These are phyloP conservation scores for Intellagama lesueurii DNA, from an alignment of 2,797 vertebrate species.

Conservation along the genomic window DNA sequence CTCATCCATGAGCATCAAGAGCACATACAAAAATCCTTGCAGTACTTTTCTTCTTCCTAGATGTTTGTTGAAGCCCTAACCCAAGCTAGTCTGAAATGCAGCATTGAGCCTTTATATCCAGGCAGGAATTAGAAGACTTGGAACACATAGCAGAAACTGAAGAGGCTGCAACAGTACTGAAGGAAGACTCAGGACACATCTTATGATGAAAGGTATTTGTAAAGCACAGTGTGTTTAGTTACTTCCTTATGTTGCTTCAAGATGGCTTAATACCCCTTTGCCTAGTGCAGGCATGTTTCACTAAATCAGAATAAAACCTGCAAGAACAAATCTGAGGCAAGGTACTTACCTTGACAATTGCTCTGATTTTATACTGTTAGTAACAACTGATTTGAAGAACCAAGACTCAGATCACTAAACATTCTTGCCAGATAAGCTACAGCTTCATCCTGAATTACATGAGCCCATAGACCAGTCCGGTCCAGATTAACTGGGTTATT, in stretches of 20 bases:
- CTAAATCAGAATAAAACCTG: constrained; percentile 1
- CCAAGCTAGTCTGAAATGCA: not conserved
- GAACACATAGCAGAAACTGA: not conserved
- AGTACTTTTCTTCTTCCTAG: not conserved
- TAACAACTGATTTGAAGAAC: not conserved
- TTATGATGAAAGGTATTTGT: not conserved
- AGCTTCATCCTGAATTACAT: not conserved
- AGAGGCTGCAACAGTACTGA: not conserved
- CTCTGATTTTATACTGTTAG: not conserved
- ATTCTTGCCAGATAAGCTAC: not conserved
- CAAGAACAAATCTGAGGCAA: not conserved
- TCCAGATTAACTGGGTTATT: not conserved
- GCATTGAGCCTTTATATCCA: not conserved
- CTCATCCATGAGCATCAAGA: not conserved
- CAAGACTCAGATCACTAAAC: constrained; percentile 2
- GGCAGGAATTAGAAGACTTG: not conserved
- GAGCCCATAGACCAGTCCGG: not conserved
- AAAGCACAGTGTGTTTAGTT: not conserved
- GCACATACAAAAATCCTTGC: not conserved
- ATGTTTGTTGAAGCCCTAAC: not conserved
- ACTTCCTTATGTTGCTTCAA: not conserved
- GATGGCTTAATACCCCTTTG: not conserved
- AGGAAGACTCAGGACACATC: not conserved
- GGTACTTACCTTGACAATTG: not conserved
- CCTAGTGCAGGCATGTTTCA: not conserved